phyloP scores from a whole-genome alignment of 2,888 invertebrate genomes.

The Lathronympha strigana region DNA sequence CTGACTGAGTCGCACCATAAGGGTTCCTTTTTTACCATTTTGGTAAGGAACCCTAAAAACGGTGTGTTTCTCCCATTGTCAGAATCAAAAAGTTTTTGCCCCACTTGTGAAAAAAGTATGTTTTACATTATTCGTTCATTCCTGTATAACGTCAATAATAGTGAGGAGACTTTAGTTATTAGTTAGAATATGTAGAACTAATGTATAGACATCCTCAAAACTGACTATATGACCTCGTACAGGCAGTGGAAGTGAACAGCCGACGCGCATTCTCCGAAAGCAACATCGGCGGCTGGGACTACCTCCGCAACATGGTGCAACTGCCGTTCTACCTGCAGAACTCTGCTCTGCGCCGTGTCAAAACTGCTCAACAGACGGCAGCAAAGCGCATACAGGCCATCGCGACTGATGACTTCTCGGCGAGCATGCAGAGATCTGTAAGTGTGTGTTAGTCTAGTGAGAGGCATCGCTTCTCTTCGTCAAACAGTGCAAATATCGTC shows the following conservation, averaged over 20 bases:
- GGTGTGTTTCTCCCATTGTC: too few relatives aligned
- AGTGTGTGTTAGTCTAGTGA: conserved; percentile 45
- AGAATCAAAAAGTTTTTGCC: too few relatives aligned
- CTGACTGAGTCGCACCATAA: too few relatives aligned
- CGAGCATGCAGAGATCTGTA: conserved; percentile 79
- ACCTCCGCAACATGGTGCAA: conserved; percentile 97
- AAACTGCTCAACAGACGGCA: conserved; percentile 93
- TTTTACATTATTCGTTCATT: too few relatives aligned
- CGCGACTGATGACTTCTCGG: conserved; percentile 83
- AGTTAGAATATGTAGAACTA: too few relatives aligned
- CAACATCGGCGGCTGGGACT: conserved; percentile 97
- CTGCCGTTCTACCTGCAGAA: conserved; percentile 99
- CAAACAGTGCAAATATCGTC: too few relatives aligned
- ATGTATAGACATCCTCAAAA: background rate
- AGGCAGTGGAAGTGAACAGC: conserved; percentile 96
- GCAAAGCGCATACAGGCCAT: conserved; percentile 75
- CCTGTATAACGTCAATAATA: too few relatives aligned
- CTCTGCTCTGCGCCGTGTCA: conserved; percentile 95
- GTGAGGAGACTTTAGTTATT: too few relatives aligned
- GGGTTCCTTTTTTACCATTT: too few relatives aligned
- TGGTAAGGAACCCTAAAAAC: too few relatives aligned
- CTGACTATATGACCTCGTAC: conserved; percentile 29
- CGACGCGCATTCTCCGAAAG: conserved; percentile 94
- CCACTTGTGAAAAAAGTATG: too few relatives aligned
- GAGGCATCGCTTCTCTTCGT: too few relatives aligned